Evolutionary conservation across 2,888 invertebrate species (phyloP), one percentile per base, ranked within the genome.

Genomic region (Protophormia terraenovae): DNA sequence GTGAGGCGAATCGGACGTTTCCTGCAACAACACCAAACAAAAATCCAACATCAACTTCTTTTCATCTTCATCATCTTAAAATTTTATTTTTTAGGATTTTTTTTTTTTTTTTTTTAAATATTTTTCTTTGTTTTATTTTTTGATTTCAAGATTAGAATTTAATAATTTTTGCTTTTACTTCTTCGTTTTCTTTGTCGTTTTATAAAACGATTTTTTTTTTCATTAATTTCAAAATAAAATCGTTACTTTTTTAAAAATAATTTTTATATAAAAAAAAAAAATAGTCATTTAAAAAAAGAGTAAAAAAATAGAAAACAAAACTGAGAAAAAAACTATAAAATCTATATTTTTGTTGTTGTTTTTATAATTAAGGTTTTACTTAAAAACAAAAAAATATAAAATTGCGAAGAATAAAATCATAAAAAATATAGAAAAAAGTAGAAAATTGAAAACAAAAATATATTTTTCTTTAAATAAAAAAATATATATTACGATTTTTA

Each of bases 21-120:
- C 97, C 97, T 97, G 97, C 96, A 96, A 97, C 92, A 92, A 97
- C 91, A 91, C 96, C 96, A 95, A 95, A 95, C 95, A 95, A 95
- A 94, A 93, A 93, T 93, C 96, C 96, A 97, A 91, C 97, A 97
- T 97, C 97, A 97, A 97, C 97, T 97, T 96, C 96, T 95, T 92
- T 92, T 90, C 53, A 90, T 89, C 89, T 88, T 89, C 88, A 88
- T 90, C 87, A 82, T 88, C 88, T 89, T 89, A 79, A 86, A 86
- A 86, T 87, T 88, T 87, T 62, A 29, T 78, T 87, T 87, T 88
- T 87, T 87, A 47, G 76, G 35, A 81, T 87, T 89, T 89, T 50
- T 50, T 87, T 81, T 84, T 73, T 80, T 83, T 82, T 50, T 38
- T 45, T 86, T 85, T 86, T 80, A 38, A 32, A 69, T 84, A 82